These are phyloP conservation scores for Agrenia bidenticulata DNA, from an alignment of 2,888 invertebrate species.

Conservation along the genomic window DNA sequence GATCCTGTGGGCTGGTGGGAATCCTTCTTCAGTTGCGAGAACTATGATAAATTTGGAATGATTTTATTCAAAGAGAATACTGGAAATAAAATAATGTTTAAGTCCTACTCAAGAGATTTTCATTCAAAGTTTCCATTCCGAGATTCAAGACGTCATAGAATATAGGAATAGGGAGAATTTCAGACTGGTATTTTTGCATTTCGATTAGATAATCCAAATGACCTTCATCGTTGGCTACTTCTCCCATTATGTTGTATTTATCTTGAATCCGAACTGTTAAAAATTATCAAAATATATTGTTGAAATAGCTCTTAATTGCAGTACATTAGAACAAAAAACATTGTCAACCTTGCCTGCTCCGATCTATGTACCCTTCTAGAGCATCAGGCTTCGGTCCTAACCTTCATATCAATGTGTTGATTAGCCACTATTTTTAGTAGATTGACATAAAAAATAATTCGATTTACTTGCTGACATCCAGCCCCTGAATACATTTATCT, in stretches of 20 bases:
- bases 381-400: constrained; percentile 36
- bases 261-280: constrained; percentile 19
- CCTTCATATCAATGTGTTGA: constrained; percentile 16
- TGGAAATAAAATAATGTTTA: constrained; percentile 13
- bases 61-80: too few species aligned
- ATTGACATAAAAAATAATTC: too few species aligned
- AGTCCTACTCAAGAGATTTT: constrained; percentile 26
- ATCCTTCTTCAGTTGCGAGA: constrained; percentile 17
- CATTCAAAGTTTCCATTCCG: constrained; percentile 33
- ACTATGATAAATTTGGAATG: background rate
- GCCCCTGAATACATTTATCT: constrained; percentile 29
- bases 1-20: constrained; percentile 27
- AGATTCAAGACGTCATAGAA: constrained; percentile 38
- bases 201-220: constrained; percentile 37
- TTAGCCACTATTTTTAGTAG: background rate
- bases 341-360: constrained; percentile 30
- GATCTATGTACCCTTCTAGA: constrained; percentile 35
- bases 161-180: constrained; percentile 31
- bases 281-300: constrained; percentile 2
- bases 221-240: constrained; percentile 24
- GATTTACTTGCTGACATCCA: constrained; percentile 32
- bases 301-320: background rate
- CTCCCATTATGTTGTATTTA: constrained; percentile 28
- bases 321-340: background rate
- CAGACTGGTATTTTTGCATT: constrained; percentile 28